A percentile compares a stretch with the other conserved stretches of the same genome.
Conservation (phyloP, 2,797 vertebrate genomes). For the Strix occidentalis region DNA sequence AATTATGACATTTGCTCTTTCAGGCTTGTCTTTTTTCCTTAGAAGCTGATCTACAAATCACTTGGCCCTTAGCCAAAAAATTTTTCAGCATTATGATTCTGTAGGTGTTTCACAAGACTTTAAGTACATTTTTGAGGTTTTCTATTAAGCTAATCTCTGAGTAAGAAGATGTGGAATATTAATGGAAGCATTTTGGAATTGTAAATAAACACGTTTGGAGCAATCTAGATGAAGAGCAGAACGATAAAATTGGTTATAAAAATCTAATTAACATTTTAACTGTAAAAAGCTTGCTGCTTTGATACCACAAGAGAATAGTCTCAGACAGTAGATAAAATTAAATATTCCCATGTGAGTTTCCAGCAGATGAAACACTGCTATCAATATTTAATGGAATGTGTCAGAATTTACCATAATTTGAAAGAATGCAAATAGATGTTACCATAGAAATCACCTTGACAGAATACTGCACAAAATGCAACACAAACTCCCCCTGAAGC, state of each 20-base stretch:
- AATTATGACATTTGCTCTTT: background rate
- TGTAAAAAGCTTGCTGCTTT: conserved; percentile 67
- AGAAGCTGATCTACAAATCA: conserved; percentile 41
- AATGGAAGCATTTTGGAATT: conserved; percentile 73
- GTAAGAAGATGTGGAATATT: conserved; percentile 64
- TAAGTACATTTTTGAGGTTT: conserved; percentile 67
- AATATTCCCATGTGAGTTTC: conserved; percentile 68
- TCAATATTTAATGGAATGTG: conserved; percentile 77
- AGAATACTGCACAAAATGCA: conserved; percentile 58
- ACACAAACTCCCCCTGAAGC: conserved; percentile 42
- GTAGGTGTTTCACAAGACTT: conserved; percentile 66
- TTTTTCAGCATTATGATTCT: conserved; percentile 33
- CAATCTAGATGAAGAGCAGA: conserved; percentile 69
- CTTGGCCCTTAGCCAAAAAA: conserved; percentile 48
- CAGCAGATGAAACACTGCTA: conserved; percentile 67
- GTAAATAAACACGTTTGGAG: conserved; percentile 77
- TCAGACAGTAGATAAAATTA: conserved; percentile 75
- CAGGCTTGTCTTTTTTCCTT: background rate
- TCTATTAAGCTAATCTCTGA: conserved; percentile 64
- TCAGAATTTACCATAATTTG: conserved; percentile 72
- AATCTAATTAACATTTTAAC: conserved; percentile 81
- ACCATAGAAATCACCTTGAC: conserved; percentile 75
- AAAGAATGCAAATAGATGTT: conserved; percentile 74
- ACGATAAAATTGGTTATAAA: conserved; percentile 75
- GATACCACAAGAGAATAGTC: conserved; percentile 61